Percentiles rank a stretch among this genome's conserved stretches.
Conservation (phyloP, 2,113 vertebrate genomes). For the Murina feae region DNA sequence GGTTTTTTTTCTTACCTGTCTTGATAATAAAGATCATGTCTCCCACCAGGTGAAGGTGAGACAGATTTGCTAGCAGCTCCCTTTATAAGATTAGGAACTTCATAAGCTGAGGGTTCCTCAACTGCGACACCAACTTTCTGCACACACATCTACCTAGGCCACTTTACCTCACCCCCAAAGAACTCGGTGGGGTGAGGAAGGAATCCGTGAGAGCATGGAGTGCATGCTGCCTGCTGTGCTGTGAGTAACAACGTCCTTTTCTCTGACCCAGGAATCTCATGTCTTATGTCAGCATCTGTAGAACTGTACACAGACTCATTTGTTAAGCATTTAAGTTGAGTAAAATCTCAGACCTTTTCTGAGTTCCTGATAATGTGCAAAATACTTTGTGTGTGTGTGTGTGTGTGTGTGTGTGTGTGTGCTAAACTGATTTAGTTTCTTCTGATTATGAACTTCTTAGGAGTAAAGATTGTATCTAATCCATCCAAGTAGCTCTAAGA, state of each 20-base stretch:
- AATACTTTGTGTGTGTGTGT: not conserved
- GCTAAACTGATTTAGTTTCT: not conserved
- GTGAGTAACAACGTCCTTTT: not conserved
- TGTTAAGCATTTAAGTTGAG: not conserved
- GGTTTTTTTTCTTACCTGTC: not conserved
- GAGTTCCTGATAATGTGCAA: not conserved
- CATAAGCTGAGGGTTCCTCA: not conserved
- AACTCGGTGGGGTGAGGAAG: not conserved
- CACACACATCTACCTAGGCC: not conserved
- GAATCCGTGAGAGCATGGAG: not conserved
- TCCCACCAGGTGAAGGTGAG: not conserved
- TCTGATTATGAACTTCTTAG: not conserved
- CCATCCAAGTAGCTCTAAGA: not conserved
- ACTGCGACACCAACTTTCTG: not conserved
- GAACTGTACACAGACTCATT: not conserved
- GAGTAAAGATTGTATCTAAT: not conserved
- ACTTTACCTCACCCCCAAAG: not conserved
- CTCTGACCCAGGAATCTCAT: not conserved
- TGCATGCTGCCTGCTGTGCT: not conserved
- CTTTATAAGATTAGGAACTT: not conserved
- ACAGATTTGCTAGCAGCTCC: not conserved
- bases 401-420: not conserved
- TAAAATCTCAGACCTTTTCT: not conserved
- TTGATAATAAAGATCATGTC: not conserved
- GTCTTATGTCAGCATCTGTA: not conserved